These are phyloP conservation scores for Leptonema lineaticorne DNA, from an alignment of 1,140 invertebrate genomes.

Conservation along the genomic window DNA sequence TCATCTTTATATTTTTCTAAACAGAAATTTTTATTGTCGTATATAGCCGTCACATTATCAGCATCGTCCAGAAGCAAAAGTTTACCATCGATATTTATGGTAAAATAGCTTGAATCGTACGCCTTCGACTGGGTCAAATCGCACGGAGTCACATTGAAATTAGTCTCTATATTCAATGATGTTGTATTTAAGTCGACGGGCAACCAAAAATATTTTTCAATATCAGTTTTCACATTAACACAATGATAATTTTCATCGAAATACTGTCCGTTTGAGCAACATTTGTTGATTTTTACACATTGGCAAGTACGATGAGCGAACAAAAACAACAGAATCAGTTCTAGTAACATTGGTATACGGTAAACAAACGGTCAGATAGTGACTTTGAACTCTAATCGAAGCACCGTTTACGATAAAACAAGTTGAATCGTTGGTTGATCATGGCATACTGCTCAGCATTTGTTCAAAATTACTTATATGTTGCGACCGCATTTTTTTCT, in stretches of 20 bases:
- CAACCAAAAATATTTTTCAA: not conserved
- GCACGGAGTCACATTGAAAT: not conserved
- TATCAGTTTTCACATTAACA: not conserved
- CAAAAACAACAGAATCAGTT: not conserved
- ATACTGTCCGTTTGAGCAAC: not conserved
- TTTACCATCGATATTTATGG: not conserved
- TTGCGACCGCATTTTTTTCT: no score
- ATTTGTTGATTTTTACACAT: constrained; percentile 3
- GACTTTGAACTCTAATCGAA: not conserved
- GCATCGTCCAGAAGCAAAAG: not conserved
- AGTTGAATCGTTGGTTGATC: not conserved
- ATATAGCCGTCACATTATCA: not conserved
- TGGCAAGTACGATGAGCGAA: not conserved
- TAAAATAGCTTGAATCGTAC: not conserved
- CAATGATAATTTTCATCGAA: not conserved
- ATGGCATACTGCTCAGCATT: not conserved
- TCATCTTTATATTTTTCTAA: not conserved
- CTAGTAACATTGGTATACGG: not conserved
- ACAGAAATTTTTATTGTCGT: not conserved
- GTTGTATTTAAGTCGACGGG: not conserved
- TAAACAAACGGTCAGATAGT: not conserved
- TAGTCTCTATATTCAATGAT: not conserved
- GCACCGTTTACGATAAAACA: no score
- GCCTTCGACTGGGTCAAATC: not conserved
- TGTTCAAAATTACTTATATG: no score